phyloP scores from a whole-genome alignment of 2,888 invertebrate genomes.

The Colletes collaris region DNA sequence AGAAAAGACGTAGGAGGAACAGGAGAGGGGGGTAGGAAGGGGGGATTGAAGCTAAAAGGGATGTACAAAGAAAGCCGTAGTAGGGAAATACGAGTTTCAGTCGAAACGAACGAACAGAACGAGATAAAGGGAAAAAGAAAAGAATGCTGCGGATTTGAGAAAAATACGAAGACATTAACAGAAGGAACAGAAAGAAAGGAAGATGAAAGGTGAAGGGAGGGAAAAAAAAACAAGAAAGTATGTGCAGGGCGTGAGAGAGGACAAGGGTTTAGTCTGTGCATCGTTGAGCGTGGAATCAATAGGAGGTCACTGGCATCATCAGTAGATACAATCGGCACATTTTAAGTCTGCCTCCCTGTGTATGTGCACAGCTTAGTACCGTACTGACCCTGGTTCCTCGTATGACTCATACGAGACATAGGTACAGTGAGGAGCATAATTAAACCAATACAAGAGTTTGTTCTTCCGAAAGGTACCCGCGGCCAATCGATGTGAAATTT shows the following conservation, averaged over 20 bases:
- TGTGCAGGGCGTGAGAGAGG: slow-evolving; percentile 23
- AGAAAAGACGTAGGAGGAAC: not conserved
- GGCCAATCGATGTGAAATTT: too few species aligned
- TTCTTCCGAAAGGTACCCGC: too few species aligned
- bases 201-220: slow-evolving; percentile 37
- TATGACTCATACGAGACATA: slow-evolving; percentile 41
- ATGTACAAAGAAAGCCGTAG: slow-evolving; percentile 7
- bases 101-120: slow-evolving; percentile 24
- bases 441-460: not conserved
- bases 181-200: slow-evolving; percentile 32
- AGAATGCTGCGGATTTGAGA: slow-evolving; percentile 37
- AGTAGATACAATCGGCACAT: slow-evolving; percentile 82
- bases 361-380: slow-evolving; percentile 50
- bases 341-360: slow-evolving; percentile 69
- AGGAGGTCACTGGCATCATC: slow-evolving; percentile 82
- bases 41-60: not conserved
- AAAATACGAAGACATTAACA: slow-evolving; percentile 29
- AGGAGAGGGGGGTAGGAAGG: too few species aligned
- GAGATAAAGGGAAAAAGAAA: slow-evolving; percentile 25
- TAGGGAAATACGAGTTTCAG: slow-evolving; percentile 20
- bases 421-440: not conserved
- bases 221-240: slow-evolving; percentile 31
- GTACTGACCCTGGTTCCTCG: slow-evolving; percentile 34
- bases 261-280: slow-evolving; percentile 76
- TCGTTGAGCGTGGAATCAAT: slow-evolving; percentile 81